Percentiles rank a stretch among this genome's conserved stretches.
Evolutionary conservation across 37 sponge, comb jelly and placozoan species (phyloP).

Genomic region (Spongilla lacustris): DNA sequence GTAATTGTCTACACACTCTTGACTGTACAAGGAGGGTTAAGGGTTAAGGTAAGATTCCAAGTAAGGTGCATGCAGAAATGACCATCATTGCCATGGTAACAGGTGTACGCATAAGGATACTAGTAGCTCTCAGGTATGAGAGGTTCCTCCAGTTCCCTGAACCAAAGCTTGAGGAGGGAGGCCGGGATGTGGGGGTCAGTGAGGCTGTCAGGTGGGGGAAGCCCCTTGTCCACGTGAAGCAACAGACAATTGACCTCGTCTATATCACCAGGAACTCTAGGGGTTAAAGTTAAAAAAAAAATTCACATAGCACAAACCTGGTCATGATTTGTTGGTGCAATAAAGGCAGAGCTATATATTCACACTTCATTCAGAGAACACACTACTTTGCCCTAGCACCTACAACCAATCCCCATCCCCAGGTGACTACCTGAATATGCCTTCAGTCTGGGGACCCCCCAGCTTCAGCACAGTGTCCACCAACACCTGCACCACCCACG

Average conservation of each 20-base stretch:
- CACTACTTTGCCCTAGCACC: too few species aligned
- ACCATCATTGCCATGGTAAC: background rate
- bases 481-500: conserved; percentile 91
- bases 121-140: conserved; percentile 90
- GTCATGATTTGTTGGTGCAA: too few species aligned
- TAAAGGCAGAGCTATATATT: too few species aligned
- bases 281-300: background rate
- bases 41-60: too few species aligned
- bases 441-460: conserved; percentile 85
- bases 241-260: conserved; percentile 93
- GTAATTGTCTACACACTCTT: conserved; percentile 78
- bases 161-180: conserved; percentile 97
- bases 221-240: conserved; percentile 76
- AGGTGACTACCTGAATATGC: conserved; percentile 99
- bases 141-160: conserved; percentile 94
- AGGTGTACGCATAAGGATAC: too few species aligned
- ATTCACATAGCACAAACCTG: too few species aligned
- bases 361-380: too few species aligned
- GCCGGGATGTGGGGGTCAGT: conserved; percentile 91
- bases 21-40: conserved; percentile 17
- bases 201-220: conserved; percentile 53
- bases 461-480: conserved; percentile 69
- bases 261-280: conserved; percentile 98
- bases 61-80: too few species aligned
- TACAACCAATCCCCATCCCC: too few species aligned